Evolutionary conservation across 2,888 invertebrate species (phyloP).

Genomic region (Colostygia pectinataria): DNA sequence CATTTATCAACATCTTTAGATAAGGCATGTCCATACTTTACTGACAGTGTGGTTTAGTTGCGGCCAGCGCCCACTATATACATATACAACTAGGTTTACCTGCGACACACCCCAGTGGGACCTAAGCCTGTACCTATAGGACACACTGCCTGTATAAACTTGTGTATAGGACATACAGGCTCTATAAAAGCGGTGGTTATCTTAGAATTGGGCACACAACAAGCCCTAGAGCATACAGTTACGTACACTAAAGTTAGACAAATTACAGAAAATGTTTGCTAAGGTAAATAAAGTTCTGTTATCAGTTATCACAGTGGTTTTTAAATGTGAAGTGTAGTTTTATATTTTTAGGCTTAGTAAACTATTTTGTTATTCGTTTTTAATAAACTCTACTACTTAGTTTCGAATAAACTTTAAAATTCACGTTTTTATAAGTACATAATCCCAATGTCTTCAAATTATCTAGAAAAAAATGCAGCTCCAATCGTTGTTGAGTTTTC

Average conservation of each 20-base stretch:
- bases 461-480: too few relatives aligned
- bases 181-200: slow-evolving; percentile 76
- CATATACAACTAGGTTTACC: slow-evolving; percentile 56
- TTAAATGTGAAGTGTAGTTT: not conserved
- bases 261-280: slow-evolving; percentile 70
- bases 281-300: slow-evolving; percentile 58
- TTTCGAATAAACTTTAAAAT: too few relatives aligned
- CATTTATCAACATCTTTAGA: too few relatives aligned
- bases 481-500: too few relatives aligned
- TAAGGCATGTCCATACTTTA: slow-evolving; percentile 47
- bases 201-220: slow-evolving; percentile 74
- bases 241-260: slow-evolving; percentile 59
- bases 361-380: too few relatives aligned
- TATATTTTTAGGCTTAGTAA: too few relatives aligned
- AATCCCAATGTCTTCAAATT: too few relatives aligned
- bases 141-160: slow-evolving; percentile 50
- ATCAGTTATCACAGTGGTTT: not conserved
- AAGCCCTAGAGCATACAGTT: slow-evolving; percentile 68
- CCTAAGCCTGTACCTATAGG: slow-evolving; percentile 42
- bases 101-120: slow-evolving; percentile 59
- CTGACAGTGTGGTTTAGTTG: slow-evolving; percentile 55
- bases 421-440: too few relatives aligned
- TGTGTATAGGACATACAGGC: slow-evolving; percentile 42
- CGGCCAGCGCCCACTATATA: slow-evolving; percentile 67
- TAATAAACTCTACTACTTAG: too few relatives aligned